Base-by-base conservation (phyloP, 2,797 vertebrate species). In the Pangasius krempfi region DNA sequence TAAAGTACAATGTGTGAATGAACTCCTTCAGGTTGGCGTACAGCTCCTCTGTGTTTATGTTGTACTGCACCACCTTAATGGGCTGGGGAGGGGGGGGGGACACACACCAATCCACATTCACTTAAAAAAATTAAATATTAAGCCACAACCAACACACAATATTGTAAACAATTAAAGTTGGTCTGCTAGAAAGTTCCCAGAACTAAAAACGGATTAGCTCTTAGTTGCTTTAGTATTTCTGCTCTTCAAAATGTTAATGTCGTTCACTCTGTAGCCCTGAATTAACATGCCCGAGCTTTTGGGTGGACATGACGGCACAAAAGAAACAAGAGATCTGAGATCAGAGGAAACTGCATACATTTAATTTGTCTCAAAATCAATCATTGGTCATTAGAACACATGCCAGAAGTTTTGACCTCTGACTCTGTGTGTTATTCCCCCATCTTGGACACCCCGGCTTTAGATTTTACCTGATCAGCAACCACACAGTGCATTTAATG, bases 11-110 rank as follows among this genome's bases (percentile, higher is more conserved):
- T 92, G 97, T 97, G 91, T 99, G 99, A 94, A 99, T 98, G 89
- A 99, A 99, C 91, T 99, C 98, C 96, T 99, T 99, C 93, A 99
- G 96, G 89, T 98, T 98, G 9, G 96, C 96, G 94, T 99, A 99
- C 1, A 99, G 95, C 93, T 99, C 98, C 92, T 99, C 99, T 87
- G 98, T 99, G 91, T 99, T 99, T 93, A 99, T 98, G 93, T 99
- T 98, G 93, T 97, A 98, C 90, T 99, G 98, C 88, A 99, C 97
- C 91, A 99, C 98, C 95, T 94, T 98, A 93, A 97, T 88, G 70
- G 97, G 96, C 99, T 99, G 94, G 14, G 27, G 20, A 0, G 4
- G 25, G 33, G 33, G n/a, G n/a, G n/a, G n/a, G n/a, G n/a, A n/a
- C n/a, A 92, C 0, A 33, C 33, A 33, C 33, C 5, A 44, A 20